Base-by-base conservation (phyloP, 2,888 invertebrate species). In the Lasioglossum morio region DNA sequence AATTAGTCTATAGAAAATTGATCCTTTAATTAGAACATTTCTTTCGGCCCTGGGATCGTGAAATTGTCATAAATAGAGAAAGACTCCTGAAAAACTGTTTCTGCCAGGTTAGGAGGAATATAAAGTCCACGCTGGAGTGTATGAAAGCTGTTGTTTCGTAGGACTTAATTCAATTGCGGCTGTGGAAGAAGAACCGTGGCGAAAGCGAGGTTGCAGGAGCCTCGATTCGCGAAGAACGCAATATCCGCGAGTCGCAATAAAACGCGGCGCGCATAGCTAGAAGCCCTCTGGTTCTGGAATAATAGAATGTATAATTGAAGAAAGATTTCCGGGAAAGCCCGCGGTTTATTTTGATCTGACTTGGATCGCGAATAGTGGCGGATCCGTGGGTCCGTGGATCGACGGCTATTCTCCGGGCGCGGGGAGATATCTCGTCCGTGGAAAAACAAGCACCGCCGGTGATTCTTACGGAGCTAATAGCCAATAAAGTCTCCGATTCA, bases 261-360 rank as follows among this genome's bases (percentile, higher is more conserved):
- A 37, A 40, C 23, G 34, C n/a, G 23, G 4, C 69, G 12, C 19
- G 3, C 53, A 23, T 53, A 53, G 23, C 23, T 53, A 53, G 30
- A 66, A 19, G 34, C 4, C 12, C 69, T 69, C 37, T 4, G 34
- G 14, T 12, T 40, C n/a, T 40, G 40, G 40, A 46, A 53, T 43
- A 34, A 14, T 23, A 19, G 40, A 12, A 40, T 37, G 63, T 63
- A 37, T 74, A 48, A 82, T 75, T 27, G 84, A 72, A 30, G 10
- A n/a, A 48, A 72, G 34, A 40, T 74, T 66, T 63, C 70, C 72
- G 48, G 53, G 74, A 78, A 69, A 43, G 40, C 74, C 63, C 69
- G 19, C 27, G 30, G 83, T 84, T 89, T 89, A 88, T 89, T 89
- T 89, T 86, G 75, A 81, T 89, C 80, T n/a, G 72, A 23, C 30